Evolutionary conservation across 2,113 vertebrate species (phyloP).

Genomic region (Sturnus vulgaris): DNA sequence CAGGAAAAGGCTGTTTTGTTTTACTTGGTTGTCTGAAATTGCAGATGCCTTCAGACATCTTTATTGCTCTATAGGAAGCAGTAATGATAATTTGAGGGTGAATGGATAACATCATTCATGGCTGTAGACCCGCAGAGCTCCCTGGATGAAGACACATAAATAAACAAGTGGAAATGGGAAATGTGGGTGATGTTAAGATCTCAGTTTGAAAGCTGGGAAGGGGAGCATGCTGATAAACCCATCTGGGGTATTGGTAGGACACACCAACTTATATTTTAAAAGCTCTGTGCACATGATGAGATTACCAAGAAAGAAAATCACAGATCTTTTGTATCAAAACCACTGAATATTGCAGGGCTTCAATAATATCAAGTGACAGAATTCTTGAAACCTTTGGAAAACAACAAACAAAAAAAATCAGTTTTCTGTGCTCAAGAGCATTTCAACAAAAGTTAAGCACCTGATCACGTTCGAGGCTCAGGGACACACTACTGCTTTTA

Average conservation of each 20-base stretch:
- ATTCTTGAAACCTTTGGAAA: neutral
- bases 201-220: neutral
- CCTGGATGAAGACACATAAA: neutral
- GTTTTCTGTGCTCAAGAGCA: neutral
- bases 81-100: neutral
- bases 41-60: neutral
- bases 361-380: neutral
- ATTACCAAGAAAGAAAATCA: neutral
- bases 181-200: neutral
- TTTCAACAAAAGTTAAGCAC: neutral
- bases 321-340: neutral
- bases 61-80: neutral
- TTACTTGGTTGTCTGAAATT: neutral
- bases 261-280: neutral
- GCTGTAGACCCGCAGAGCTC: neutral
- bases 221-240: neutral
- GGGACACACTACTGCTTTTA: neutral
- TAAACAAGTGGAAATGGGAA: neutral
- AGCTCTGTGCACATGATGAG: neutral
- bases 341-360: neutral
- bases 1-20: neutral
- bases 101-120: neutral
- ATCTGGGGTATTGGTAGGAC: neutral
- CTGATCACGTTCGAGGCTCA: rapidly evolving
- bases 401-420: neutral